phyloP scores from a whole-genome alignment of 1,140 invertebrate genomes.

The Drosophila baimaii region DNA sequence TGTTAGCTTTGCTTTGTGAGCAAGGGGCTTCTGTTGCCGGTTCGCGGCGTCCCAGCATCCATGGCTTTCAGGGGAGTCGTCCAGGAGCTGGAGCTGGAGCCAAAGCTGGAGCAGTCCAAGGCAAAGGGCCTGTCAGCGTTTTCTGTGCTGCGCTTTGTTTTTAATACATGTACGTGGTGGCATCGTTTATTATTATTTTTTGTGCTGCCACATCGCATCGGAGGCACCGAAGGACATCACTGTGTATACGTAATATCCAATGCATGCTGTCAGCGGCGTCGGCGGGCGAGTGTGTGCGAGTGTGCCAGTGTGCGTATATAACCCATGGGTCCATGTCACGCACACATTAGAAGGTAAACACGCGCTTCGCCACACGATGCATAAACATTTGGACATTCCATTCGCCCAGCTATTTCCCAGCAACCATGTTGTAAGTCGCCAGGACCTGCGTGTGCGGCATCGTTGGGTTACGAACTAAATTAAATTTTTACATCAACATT shows the following conservation, averaged over 20 bases:
- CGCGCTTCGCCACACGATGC: constrained; percentile 70
- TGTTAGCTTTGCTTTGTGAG: constrained; percentile 76
- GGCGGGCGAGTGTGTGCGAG: background rate
- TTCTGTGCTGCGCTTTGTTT: constrained; percentile 75
- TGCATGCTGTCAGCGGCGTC: constrained; percentile 21
- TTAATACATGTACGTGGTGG: constrained; percentile 79
- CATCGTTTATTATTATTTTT: constrained; percentile 78
- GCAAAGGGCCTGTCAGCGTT: constrained; percentile 70
- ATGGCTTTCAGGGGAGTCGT: constrained; percentile 35
- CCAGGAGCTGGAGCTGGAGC: constrained; percentile 16
- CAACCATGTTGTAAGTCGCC: constrained; percentile 12
- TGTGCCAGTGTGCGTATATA: constrained; percentile 23
- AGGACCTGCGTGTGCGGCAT: constrained; percentile 58
- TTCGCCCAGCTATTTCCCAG: constrained; percentile 36
- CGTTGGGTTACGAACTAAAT: constrained; percentile 74
- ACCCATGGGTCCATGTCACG: constrained; percentile 75
- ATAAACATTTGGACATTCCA: constrained; percentile 77
- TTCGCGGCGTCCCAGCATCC: constrained; percentile 32
- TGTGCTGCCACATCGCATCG: constrained; percentile 27
- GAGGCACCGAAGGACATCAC: constrained; percentile 38
- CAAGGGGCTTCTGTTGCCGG: constrained; percentile 32
- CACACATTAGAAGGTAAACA: constrained; percentile 79
- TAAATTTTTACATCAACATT: constrained; percentile 82
- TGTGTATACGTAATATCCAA: constrained; percentile 69
- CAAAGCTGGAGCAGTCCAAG: constrained; percentile 35